Base-by-base conservation (phyloP, 2,113 vertebrate species). In the Oreocharis arfaki region DNA sequence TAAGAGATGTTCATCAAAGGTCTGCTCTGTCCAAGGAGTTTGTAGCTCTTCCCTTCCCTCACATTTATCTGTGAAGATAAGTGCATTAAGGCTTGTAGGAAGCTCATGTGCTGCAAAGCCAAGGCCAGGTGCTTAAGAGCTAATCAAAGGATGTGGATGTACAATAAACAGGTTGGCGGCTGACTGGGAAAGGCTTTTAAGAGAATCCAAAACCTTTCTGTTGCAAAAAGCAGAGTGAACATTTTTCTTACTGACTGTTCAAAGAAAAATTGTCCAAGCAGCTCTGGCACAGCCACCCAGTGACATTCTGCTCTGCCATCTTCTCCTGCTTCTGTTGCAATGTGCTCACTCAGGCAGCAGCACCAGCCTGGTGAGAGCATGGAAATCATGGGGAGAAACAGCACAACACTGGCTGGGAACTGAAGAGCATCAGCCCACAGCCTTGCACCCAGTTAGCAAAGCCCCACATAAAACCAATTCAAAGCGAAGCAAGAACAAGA, bases 341-440 rank as follows among this genome's bases (percentile, higher is more conserved):
- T 35, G 26, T 15, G 8, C 20, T 65, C 1, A 0, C 24, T 59
- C 23, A 60, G 37, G n/a, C 4, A 3, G 28, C 41, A 6, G 2
- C 18, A 46, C 4, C 33, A 69, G 53, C 35, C 13, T 67, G 37
- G 47, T 59, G 27, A 57, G 16, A 87, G 9, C 23, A 11, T 3
- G 16, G 60, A 65, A 63, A 33, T 42, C 35, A 16, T 0, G 0
- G 23, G 23, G 32, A 82, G 33, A 59, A 67, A 37, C 12, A 64
- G 14, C 13, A 10, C 8, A 22, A 33, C 37, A 6, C 7, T 33
- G 44, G 14, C 18, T 65, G 53, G 24, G 44, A 35, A 20, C 2
- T 37, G 30, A 52, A 53, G 21, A 77, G 14, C n/a, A 44, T 60
- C 44, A 68, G 33, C 35, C 26, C 1, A 0, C 3, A 44, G 49